A percentile compares a stretch with the other conserved stretches of the same genome.
These are phyloP conservation scores for Ceratina calcarata DNA, from an alignment of 1,140 invertebrate species.

Conservation along the genomic window DNA sequence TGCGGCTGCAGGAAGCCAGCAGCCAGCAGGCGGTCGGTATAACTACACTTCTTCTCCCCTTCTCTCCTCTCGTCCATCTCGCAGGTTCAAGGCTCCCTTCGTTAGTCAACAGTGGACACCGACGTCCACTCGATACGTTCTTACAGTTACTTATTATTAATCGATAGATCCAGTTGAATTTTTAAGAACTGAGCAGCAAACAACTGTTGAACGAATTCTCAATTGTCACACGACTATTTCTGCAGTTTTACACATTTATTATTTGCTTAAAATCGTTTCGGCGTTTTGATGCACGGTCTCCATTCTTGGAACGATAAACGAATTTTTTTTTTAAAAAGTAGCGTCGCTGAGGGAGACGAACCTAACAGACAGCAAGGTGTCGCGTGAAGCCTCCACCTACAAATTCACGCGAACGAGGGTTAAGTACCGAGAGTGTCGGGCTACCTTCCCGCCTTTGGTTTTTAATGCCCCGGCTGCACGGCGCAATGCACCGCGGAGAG, in stretches of 20 bases:
- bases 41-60: conserved; percentile 48
- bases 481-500: background rate
- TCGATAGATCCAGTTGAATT: too few relatives aligned
- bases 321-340: too few relatives aligned
- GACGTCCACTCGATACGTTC: background rate
- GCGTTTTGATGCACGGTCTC: too few relatives aligned
- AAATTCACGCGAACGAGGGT: conserved; percentile 31
- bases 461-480: background rate
- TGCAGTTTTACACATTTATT: too few relatives aligned
- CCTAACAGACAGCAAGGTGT: background rate
- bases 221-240: too few relatives aligned
- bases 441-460: background rate
- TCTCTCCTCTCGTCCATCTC: conserved; percentile 39
- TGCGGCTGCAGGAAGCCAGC: conserved; percentile 49
- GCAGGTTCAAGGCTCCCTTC: conserved; percentile 30
- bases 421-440: background rate
- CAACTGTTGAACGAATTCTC: too few relatives aligned
- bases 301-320: too few relatives aligned
- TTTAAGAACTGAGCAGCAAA: too few relatives aligned
- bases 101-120: conserved; percentile 28
- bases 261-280: too few relatives aligned
- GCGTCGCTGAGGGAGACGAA: background rate
- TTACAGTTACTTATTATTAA: background rate
- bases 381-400: background rate
- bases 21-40: conserved; percentile 62